Conservation (phyloP, 2,797 vertebrate species). For the Sebastiscus tertius region DNA sequence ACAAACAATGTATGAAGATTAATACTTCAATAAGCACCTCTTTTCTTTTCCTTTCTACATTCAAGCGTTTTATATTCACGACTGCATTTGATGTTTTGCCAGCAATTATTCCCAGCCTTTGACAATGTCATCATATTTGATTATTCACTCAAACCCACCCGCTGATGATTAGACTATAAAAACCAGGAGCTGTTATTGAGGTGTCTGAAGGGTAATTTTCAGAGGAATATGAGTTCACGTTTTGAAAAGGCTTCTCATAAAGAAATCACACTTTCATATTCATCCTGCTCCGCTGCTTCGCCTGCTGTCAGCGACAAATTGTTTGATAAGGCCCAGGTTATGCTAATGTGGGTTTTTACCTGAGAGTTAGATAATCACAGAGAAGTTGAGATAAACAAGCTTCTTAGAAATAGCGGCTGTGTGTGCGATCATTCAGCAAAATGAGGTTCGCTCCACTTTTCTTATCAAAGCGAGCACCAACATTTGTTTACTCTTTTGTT, state of each 20-base stretch:
- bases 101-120: slow-evolving; percentile 19
- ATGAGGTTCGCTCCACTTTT: not conserved
- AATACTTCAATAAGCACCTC: not conserved
- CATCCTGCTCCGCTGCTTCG: slow-evolving; percentile 3
- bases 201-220: slow-evolving; percentile 21
- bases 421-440: slow-evolving; percentile 24
- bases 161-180: slow-evolving; percentile 22
- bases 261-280: slow-evolving; percentile 40
- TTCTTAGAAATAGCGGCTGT: not conserved
- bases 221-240: slow-evolving; percentile 5
- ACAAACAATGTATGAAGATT: not conserved
- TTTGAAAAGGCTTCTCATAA: slow-evolving; percentile 15
- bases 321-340: slow-evolving; percentile 35
- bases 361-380: slow-evolving; percentile 31
- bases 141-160: not conserved
- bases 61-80: slow-evolving; percentile 3
- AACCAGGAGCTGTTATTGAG: not conserved
- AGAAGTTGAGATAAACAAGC: slow-evolving; percentile 18
- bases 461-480: not conserved
- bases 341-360: slow-evolving; percentile 42
- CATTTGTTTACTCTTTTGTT: not conserved
- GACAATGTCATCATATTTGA: slow-evolving; percentile 11
- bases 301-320: slow-evolving; percentile 27
- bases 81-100: slow-evolving; percentile 20
- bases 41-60: not conserved